Conservation (phyloP, 2,113 vertebrate genomes). For the Cheirogaleus medius region DNA sequence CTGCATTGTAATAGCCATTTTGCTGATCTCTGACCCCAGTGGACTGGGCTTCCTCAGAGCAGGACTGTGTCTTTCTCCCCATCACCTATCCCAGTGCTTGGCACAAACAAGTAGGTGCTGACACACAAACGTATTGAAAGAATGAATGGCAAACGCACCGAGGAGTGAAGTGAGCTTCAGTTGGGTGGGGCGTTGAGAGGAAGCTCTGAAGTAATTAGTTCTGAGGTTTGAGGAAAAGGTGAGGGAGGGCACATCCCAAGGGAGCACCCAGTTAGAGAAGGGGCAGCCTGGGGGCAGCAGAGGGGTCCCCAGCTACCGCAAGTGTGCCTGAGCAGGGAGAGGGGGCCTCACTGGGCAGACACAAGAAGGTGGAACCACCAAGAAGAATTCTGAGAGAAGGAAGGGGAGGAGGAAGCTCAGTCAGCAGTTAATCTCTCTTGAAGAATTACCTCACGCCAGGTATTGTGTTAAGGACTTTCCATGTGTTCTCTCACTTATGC, state of each 20-base stretch:
- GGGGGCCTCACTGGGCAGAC: neutral
- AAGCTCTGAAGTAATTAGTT: neutral
- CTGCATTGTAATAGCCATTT: neutral
- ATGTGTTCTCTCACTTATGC: neutral
- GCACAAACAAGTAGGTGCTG: neutral
- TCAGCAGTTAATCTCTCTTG: neutral
- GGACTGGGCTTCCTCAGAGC: neutral
- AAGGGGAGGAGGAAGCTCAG: neutral
- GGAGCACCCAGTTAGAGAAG: neutral
- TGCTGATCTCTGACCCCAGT: neutral
- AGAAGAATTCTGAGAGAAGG: neutral
- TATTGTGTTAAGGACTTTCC: neutral
- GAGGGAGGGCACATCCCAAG: neutral
- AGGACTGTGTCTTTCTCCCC: neutral
- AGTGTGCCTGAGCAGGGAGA: neutral
- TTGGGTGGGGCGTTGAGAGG: neutral
- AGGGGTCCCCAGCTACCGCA: neutral
- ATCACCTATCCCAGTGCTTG: neutral
- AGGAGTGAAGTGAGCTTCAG: neutral
- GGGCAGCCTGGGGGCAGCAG: neutral
- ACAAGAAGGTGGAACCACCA: rapidly evolving
- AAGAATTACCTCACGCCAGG: neutral
- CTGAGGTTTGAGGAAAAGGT: neutral
- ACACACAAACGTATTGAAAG: neutral
- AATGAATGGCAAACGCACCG: neutral